These are phyloP conservation scores for Neogale vison DNA, from an alignment of 2,113 vertebrate genomes.

Conservation along the genomic window DNA sequence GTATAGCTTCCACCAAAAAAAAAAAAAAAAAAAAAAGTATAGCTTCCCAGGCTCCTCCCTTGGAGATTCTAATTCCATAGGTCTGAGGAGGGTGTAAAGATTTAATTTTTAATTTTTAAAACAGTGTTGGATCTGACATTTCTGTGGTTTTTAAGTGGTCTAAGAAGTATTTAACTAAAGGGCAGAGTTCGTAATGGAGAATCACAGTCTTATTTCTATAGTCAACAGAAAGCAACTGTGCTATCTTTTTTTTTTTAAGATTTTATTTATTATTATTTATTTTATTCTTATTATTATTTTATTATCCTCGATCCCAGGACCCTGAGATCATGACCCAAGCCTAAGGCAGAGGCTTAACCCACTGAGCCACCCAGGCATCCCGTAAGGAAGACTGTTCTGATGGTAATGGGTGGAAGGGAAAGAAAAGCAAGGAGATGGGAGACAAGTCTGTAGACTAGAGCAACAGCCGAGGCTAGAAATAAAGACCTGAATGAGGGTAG, in stretches of 20 bases:
- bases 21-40: not conserved
- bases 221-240: not conserved
- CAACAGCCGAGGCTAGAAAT: not conserved
- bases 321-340: too few species aligned
- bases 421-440: not conserved
- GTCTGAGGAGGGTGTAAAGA: not conserved
- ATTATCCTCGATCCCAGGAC: too few species aligned
- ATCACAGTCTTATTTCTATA: not conserved
- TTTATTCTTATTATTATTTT: too few species aligned
- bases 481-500: not conserved
- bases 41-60: not conserved
- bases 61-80: not conserved
- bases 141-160: not conserved
- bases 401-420: not conserved
- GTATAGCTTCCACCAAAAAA: not conserved
- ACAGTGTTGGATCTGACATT: not conserved
- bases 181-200: not conserved
- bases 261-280: too few species aligned
- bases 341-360: too few species aligned
- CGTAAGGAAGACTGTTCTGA: not conserved
- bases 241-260: not conserved
- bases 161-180: not conserved
- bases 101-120: not conserved
- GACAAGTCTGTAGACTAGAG: not conserved
- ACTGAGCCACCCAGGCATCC: too few species aligned